Base-by-base conservation (phyloP, 2,888 invertebrate species). In the Caenorhabditis wallacei region DNA sequence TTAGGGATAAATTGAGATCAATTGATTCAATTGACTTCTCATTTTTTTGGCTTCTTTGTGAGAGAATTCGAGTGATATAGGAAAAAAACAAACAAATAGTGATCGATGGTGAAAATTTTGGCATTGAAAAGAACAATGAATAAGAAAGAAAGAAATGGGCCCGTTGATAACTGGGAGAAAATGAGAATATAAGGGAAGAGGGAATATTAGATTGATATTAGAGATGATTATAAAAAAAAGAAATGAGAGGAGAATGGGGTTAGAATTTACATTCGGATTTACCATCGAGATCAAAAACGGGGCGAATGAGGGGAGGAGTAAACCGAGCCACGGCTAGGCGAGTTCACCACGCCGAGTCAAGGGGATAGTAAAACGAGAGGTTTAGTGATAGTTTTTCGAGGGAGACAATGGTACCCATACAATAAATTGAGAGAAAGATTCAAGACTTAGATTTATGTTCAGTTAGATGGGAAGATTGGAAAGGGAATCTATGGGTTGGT, bases 331-430 rank as follows among this genome's bases (percentile, higher is more conserved):
- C n/a, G n/a, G n/a, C n/a, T n/a, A n/a, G n/a, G n/a, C n/a, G n/a
- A n/a, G n/a, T n/a, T n/a, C n/a, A n/a, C n/a, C n/a, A n/a, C n/a
- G n/a, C n/a, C n/a, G 35, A 37, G 43, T 51, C 24, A 24, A 54
- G 26, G 4, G 35, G 20, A 30, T 64, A 10, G n/a, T 18, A 66
- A 16, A 48, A 59, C 1, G 26, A 30, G n/a, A 8, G 57, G 22
- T 66, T 56, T 56, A 43, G 37, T n/a, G n/a, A n/a, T n/a, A n/a
- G 63, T 46, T 48, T 37, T 48, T 26, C 51, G 11, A 30, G n/a
- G n/a, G n/a, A 35, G 35, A 35, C 5, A 40, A 16, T 24, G 37
- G 30, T 75, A 76, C 93, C 66, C 69, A 56, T 57, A 63, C 54
- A 69, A 43, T 22, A n/a, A 16, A 22, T 75, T 75, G 79, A 79